These are phyloP conservation scores for Paratrypauchen microcephalus DNA, from an alignment of 2,797 vertebrate genomes.

Conservation along the genomic window DNA sequence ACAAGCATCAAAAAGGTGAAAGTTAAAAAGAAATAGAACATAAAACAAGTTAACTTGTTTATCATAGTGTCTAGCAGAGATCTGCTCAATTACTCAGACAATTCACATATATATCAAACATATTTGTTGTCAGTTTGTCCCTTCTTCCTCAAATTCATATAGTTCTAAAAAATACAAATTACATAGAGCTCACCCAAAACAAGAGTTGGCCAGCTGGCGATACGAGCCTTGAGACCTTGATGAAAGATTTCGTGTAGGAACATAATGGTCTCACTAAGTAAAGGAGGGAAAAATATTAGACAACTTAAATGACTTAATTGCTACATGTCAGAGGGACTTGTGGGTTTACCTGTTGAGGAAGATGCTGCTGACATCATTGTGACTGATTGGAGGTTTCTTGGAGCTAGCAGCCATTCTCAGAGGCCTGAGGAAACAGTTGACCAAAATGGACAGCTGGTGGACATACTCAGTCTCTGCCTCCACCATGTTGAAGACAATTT, in stretches of 20 bases:
- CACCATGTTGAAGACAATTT: conserved; percentile 96
- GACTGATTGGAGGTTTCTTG: conserved; percentile 95
- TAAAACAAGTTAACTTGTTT: not conserved
- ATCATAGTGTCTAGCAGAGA: not conserved
- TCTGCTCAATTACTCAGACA: too few species aligned
- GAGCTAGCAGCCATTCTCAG: conserved; percentile 97
- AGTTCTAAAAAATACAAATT: not conserved
- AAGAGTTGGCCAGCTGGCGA: conserved; percentile 97
- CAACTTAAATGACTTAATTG: not conserved
- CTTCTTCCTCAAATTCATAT: too few species aligned
- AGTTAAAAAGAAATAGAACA: not conserved
- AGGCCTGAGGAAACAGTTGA: conserved; percentile 94
- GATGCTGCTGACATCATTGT: conserved; percentile 96
- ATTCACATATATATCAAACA: too few species aligned
- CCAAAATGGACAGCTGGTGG: conserved; percentile 93
- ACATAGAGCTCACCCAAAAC: conserved; percentile 85
- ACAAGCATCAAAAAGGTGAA: not conserved
- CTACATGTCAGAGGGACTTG: conserved; percentile 5
- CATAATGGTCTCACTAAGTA: conserved; percentile 95
- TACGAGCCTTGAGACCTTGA: conserved; percentile 96
- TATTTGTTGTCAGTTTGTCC: too few species aligned
- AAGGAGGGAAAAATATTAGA: conserved; percentile 10
- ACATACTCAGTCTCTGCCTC: conserved; percentile 92
- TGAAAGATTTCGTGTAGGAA: conserved; percentile 99
- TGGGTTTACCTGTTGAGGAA: conserved; percentile 92